Base-by-base conservation (phyloP, 2,797 vertebrate species). In the Halcyon leucocephala region DNA sequence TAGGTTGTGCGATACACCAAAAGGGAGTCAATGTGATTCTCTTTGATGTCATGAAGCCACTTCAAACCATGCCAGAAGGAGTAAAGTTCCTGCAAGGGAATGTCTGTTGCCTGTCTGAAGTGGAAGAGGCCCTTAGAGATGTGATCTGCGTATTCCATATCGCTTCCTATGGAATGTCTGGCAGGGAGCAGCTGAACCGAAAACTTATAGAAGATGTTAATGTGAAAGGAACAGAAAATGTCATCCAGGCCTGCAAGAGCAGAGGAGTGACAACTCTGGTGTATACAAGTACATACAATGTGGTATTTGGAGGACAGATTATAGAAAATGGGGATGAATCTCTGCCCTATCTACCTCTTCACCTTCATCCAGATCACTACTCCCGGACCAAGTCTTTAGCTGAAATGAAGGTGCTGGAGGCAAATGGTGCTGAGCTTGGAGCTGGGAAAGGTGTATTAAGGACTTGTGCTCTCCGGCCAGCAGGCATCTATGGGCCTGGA, bases 111-210 rank as follows among this genome's bases (percentile, higher is more conserved):
- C 97, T 98, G 77, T 80, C 95, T 25, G 98, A 99, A 7, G 94
- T 99, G 21, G 98, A 98, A 92, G 94, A 81, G 25, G 99, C 98
- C 5, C 57, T 99, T 46, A 39, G 66, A 28, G 98, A 97, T 7
- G 97, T 98, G 29, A 98, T 98, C 60, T 99, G 99, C 0, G 98
- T 99, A 9, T 99, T 99, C 97, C 99, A 99, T 80, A 84, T 98
- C 0, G 99, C 99, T 52, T 99, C 99, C 46, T 99, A 99, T 5
- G 99, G 99, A 65, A 99, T 99, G 99, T 99, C 99, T 0, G 99
- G 99, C 73, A 97, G 98, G 86, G 99, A 99, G 96, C 99, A 99
- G 85, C 98, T 99, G 76, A 98, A 99, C 90, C 93, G 33, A 25
- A 96, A 95, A 37, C 97, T 97, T 52, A 99, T 99, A 6, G 98